These are phyloP conservation scores for Daptonema setosum DNA, from an alignment of 2,888 invertebrate genomes.

Conservation along the genomic window DNA sequence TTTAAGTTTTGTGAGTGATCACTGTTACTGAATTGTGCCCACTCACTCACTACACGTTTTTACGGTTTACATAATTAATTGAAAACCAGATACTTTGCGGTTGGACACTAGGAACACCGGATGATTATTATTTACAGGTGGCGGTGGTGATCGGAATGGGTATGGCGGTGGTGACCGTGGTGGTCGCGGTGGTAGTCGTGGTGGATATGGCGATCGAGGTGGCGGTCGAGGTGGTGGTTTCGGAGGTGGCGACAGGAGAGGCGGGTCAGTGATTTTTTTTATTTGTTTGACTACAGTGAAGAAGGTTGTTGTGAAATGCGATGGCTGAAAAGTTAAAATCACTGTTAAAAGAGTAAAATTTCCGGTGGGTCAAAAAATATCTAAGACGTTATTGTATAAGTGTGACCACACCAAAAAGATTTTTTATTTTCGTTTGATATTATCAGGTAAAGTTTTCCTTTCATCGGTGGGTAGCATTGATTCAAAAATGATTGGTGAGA, in stretches of 20 bases:
- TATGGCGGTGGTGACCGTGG: constrained; percentile 6
- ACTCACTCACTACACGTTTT: not conserved
- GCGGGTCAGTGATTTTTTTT: not conserved
- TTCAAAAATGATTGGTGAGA: too few relatives aligned
- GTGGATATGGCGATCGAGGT: constrained; percentile 10
- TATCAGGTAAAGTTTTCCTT: too few relatives aligned
- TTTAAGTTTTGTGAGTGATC: too few relatives aligned
- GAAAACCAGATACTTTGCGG: not conserved
- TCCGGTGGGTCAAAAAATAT: too few relatives aligned
- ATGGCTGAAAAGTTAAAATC: too few relatives aligned
- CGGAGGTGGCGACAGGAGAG: constrained; percentile 7
- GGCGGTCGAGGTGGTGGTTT: constrained; percentile 8
- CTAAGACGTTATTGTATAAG: too few relatives aligned
- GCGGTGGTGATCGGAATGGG: constrained; percentile 7
- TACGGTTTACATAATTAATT: not conserved
- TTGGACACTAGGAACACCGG: not conserved
- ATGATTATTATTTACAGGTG: not conserved
- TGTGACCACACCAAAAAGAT: too few relatives aligned
- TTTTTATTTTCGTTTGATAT: too few relatives aligned
- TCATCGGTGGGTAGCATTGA: too few relatives aligned
- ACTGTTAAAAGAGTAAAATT: too few relatives aligned
- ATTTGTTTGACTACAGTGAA: not conserved
- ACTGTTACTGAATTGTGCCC: not conserved
- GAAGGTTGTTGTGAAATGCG: too few relatives aligned
- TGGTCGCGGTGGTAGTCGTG: constrained; percentile 9